Evolutionary conservation across 2,888 invertebrate species (phyloP), one percentile per base, ranked within the genome.

Genomic region (Eulithis testata): DNA sequence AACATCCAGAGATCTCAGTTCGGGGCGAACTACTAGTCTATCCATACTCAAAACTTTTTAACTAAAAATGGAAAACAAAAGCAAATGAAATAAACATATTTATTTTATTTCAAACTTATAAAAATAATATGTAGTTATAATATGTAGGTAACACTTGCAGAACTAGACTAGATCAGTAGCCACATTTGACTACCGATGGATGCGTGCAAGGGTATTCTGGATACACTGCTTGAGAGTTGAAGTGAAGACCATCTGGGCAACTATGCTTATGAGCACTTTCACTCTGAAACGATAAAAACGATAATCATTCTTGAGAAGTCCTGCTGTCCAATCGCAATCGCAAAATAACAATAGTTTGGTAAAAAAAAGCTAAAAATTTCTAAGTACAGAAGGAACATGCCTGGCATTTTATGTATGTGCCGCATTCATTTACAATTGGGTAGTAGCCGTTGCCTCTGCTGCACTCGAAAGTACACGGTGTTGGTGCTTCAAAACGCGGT

Each of bases 221-320:
- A 60, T 86, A 85, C 5, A 94, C 91, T 0, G 92, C 89, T 12
- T 94, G 94, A 2, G 95, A 94, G 76, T 96, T 96, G 83, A 96
- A 97, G 8, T 96, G 88, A 31, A 97, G 89, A 12, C 97, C 97
- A 79, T 97, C 96, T 2, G 96, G 95, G 70, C 97, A 97, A 1
- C 94, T 79, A 75, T 95, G 94, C 80, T 95, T 94, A 75, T 94
- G 94, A 0, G 94, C 91, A 3, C 94, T 89, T 4, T 95, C 95
- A 73, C 96, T 91, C 75, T 93, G 71, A 49, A 21, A 11, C 11
- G 5, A n/a, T n/a, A n/a, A n/a, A n/a, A n/a, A n/a, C n/a, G n/a
- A 52, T 6, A 2, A n/a, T n/a, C n/a, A n/a, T n/a, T n/a, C n/a
- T n/a, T n/a, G n/a, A n/a, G n/a, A n/a, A n/a, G n/a, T n/a, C n/a